A percentile compares a stretch with the other conserved stretches of the same genome.
Evolutionary conservation across 2,797 vertebrate genomes (phyloP).

Genomic region (Cyprinodon diabolis): DNA sequence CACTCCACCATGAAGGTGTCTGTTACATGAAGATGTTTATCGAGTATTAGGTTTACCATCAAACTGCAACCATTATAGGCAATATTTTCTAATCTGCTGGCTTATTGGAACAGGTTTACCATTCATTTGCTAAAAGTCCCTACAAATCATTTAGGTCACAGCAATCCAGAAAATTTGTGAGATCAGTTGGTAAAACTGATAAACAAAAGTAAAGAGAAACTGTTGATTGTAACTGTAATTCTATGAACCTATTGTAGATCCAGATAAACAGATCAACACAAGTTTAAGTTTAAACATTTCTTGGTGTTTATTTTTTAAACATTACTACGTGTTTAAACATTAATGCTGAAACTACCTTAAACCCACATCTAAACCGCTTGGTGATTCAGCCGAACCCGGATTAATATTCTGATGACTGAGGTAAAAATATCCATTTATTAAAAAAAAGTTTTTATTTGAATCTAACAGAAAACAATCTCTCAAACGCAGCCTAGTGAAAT

Average conservation of each 20-base stretch:
- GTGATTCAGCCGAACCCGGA: slow-evolving; percentile 27
- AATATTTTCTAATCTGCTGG: background rate
- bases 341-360: background rate
- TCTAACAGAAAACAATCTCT: background rate
- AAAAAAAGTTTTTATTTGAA: slow-evolving; percentile 2
- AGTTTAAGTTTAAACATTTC: background rate
- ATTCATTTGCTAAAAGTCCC: background rate
- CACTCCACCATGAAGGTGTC: too few species aligned
- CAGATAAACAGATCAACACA: slow-evolving; percentile 2
- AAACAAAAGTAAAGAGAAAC: background rate
- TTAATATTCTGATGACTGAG: slow-evolving; percentile 1
- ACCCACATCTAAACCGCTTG: background rate
- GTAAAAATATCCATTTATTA: background rate
- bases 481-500: background rate
- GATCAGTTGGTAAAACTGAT: background rate
- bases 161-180: background rate
- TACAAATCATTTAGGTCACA: background rate
- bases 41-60: background rate
- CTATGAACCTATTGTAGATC: background rate
- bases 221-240: slow-evolving; percentile 2
- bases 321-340: background rate
- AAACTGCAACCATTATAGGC: background rate
- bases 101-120: background rate
- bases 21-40: too few species aligned
- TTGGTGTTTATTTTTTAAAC: background rate